Evolutionary conservation across 2,888 invertebrate species (phyloP), one percentile per base, ranked within the genome.

Genomic region (Eupithecia exiguata): DNA sequence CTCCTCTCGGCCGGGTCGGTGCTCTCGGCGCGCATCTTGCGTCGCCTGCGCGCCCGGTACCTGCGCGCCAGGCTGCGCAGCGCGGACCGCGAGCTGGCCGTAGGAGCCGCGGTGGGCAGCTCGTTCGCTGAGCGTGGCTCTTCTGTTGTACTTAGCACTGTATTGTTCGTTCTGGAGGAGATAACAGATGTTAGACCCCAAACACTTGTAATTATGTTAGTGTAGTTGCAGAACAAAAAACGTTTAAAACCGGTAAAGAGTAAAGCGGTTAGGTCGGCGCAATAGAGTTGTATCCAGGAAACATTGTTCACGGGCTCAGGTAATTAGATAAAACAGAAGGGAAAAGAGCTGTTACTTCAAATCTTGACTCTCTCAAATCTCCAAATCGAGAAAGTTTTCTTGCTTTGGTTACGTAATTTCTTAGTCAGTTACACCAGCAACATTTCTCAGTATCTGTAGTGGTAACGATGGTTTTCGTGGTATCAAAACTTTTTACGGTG

Each of bases 61-160:
- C 96, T 95, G 79, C 96, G 95, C 68, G 96, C 96, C 81, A 97
- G 96, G 87, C 96, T 96, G 85, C 96, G 96, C 83, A 97, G 91
- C 72, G 97, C 96, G 7, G 94, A 93, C 49, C 92, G 85, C 83
- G 93, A 92, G 80, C 92, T 91, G 63, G 96, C 96, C 61, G 96
- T 95, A 82, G 96, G 97, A 78, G 96, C 96, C 61, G 96, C 96
- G 68, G 96, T 95, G 5, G 96, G 95, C 68, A 96, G 89, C 82
- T 96, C 95, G 83, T 95, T 95, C 12, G 95, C 95, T 77, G 95
- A 94, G 40, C 94, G 89, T 14, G 94, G 92, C 79, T 94, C 93
- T 83, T 91, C 91, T 46, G 94, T 94, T 67, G 92, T 94, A 72
- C 88, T 90, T 49, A 87, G 84, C 78, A 91, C 88, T 80, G 87